Conservation (phyloP, 2,797 vertebrate species). For the Molossus alvarezi region DNA sequence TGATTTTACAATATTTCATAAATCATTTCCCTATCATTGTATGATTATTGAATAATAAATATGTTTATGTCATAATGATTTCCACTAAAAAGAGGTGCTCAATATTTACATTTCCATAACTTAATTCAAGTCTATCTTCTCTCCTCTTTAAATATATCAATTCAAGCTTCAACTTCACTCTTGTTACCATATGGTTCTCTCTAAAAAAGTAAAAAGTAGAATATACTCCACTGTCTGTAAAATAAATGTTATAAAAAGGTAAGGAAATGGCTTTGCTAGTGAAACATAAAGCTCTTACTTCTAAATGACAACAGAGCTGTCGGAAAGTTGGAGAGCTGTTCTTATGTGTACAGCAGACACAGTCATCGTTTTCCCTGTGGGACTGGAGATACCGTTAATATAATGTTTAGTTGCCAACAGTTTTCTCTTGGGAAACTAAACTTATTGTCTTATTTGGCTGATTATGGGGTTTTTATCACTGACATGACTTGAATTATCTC, state of each 20-base stretch:
- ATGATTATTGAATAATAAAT: slow-evolving; percentile 41
- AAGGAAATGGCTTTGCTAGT: neutral
- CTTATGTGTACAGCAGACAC: neutral
- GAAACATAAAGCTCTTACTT: neutral
- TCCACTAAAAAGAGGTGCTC: neutral
- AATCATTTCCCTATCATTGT: neutral
- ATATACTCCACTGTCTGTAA: neutral
- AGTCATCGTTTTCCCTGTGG: neutral
- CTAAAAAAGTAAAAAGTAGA: neutral
- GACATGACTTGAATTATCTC: neutral
- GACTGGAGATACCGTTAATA: neutral
- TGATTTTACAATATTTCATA: neutral
- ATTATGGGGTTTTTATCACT: neutral
- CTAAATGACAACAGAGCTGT: neutral
- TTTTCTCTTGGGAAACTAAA: neutral
- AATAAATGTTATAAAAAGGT: neutral
- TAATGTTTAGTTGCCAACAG: neutral
- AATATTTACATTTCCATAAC: slow-evolving; percentile 17
- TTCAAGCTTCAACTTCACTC: neutral
- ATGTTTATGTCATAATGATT: neutral
- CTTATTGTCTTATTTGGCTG: neutral
- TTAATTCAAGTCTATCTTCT: neutral
- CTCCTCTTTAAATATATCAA: neutral
- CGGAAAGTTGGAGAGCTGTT: neutral
- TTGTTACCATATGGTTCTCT: neutral